Evolutionary conservation across 2,113 vertebrate genomes (phyloP).

Genomic region (Neotoma lepida): DNA sequence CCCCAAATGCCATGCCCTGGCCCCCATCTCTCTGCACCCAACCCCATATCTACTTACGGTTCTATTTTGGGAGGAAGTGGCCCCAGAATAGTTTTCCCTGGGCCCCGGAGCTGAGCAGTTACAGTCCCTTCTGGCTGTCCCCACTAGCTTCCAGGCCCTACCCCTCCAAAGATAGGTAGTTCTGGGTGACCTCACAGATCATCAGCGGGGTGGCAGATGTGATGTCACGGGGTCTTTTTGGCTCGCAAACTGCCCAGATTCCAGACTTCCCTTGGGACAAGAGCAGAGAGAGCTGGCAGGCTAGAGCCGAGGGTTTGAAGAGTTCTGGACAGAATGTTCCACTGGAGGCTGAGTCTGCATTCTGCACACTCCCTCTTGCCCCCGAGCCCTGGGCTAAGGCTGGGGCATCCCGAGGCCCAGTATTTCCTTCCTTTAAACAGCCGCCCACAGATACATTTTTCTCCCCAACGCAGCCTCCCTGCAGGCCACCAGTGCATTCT

Average conservation of each 20-base stretch:
- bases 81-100: slow-evolving; percentile 52
- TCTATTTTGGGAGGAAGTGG: slow-evolving; percentile 57
- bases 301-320: slow-evolving; percentile 63
- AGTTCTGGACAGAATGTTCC: slow-evolving; percentile 82
- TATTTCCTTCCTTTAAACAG: slow-evolving; percentile 65
- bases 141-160: not conserved
- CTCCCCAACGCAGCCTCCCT: slow-evolving; percentile 54
- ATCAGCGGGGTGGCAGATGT: slow-evolving; percentile 45
- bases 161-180: not conserved
- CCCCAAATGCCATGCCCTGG: not conserved
- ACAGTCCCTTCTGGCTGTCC: not conserved
- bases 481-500: not conserved
- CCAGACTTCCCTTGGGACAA: slow-evolving; percentile 72
- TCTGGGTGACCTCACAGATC: slow-evolving; percentile 60
- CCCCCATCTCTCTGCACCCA: not conserved
- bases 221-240: slow-evolving; percentile 75
- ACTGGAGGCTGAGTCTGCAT: slow-evolving; percentile 69
- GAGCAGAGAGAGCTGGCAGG: slow-evolving; percentile 50
- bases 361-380: slow-evolving; percentile 34
- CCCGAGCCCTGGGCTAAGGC: not conserved
- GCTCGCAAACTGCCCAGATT: slow-evolving; percentile 64
- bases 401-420: slow-evolving; percentile 44
- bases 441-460: slow-evolving; percentile 65
- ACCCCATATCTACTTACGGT: slow-evolving; percentile 8
- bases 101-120: not conserved